A percentile compares a stretch with the other conserved stretches of the same genome.
Evolutionary conservation across 2,888 invertebrate genomes (phyloP).

Genomic region (Neelides folsomi): DNA sequence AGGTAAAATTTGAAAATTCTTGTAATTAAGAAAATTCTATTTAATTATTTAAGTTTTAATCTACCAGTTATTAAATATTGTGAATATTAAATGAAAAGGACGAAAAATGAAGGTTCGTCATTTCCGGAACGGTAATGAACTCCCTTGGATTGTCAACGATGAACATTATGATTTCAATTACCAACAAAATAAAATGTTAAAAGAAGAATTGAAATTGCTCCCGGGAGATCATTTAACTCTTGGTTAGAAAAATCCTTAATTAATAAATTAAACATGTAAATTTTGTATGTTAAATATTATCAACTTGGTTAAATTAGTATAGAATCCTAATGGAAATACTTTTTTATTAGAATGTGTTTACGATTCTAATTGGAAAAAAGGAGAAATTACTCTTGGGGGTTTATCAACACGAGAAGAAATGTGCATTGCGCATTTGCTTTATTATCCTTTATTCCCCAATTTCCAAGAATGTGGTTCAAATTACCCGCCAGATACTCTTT

Average conservation of each 20-base stretch:
- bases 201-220: constrained; percentile 14
- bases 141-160: constrained; percentile 55
- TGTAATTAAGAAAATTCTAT: too few species aligned
- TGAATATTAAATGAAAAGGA: too few species aligned
- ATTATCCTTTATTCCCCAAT: constrained; percentile 62
- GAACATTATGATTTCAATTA: constrained; percentile 26
- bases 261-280: not conserved
- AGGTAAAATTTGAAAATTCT: too few species aligned
- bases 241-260: constrained; percentile 9
- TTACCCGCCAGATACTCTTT: constrained; percentile 71
- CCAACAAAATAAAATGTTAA: constrained; percentile 24
- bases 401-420: constrained; percentile 75
- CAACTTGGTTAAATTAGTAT: not conserved
- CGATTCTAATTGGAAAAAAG: constrained; percentile 52
- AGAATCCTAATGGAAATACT: too few species aligned
- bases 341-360: constrained; percentile 64
- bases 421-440: constrained; percentile 69
- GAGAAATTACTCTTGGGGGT: constrained; percentile 52
- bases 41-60: too few species aligned
- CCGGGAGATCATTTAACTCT: constrained; percentile 25
- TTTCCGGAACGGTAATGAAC: constrained; percentile 58
- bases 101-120: constrained; percentile 63
- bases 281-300: too few species aligned
- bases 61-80: too few species aligned
- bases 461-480: constrained; percentile 67